Base-by-base conservation (phyloP, 2,113 vertebrate genomes). In the Ondatra zibethicus region DNA sequence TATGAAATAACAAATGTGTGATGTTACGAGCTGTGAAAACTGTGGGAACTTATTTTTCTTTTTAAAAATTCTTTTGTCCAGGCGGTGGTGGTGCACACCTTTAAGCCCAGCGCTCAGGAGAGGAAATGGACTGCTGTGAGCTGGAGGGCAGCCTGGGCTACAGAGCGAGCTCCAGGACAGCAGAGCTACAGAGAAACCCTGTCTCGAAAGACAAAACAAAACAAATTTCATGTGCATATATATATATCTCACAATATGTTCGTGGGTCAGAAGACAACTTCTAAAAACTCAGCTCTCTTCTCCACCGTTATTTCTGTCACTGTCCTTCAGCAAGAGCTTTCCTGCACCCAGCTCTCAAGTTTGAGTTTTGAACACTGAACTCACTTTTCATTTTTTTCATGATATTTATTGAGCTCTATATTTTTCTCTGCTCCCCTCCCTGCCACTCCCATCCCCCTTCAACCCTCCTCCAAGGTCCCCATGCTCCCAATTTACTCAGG, bases 1-100 rank as follows among this genome's bases (percentile, higher is more conserved):
- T 42, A 29, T 66, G 52, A 95, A 92, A 84, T 78, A 89, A 93
- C 36, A 96, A 75, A 88, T 52, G 33, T 50, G 5, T 36, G 31
- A 92, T 90, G 27, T 61, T 72, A 90, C 65, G 76, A 95, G 36
- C 17, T 50, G 65, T 33, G 65, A 81, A 86, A 36, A 73, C 88
- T 70, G 25, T 87, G 55, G 33, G 13, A 73, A 31, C n/a, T 85
- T 39, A 14, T 42, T 84, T 84, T 55, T 61, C 36, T 39, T 55
- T 82, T 61, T 29, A n/a, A n/a, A 58, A 58, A 13, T 58, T 58
- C 36, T 55, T 58, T 66, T 66, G 65, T 66, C 12, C 29, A 10
- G 65, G 65, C 5, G 2, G 66, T 7, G 13, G 12, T 68, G 31
- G 66, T 14, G 13, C 31, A 68, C 6, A 13, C 31, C 66, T 68